Evolutionary conservation across 1,140 invertebrate species (phyloP).

Genomic region (Chelonus insularis): DNA sequence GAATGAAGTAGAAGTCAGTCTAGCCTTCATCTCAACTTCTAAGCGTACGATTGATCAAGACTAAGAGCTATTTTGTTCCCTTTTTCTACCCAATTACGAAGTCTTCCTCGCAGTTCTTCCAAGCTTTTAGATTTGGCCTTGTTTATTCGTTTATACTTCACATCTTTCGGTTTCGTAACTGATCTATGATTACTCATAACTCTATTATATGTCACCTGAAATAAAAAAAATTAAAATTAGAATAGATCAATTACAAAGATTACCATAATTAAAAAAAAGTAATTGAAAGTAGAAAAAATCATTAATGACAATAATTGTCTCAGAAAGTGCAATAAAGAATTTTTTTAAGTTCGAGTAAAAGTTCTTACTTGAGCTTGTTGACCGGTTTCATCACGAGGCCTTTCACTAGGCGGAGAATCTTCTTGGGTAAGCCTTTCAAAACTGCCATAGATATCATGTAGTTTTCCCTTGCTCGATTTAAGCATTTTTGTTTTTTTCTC

Average conservation of each 20-base stretch:
- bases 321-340: no score
- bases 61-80: slow-evolving; percentile 48
- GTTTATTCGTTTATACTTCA: slow-evolving; percentile 88
- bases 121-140: slow-evolving; percentile 87
- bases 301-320: no score
- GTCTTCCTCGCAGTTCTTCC: slow-evolving; percentile 77
- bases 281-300: neutral
- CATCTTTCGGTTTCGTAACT: slow-evolving; percentile 87
- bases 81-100: slow-evolving; percentile 84
- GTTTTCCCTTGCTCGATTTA: slow-evolving; percentile 47
- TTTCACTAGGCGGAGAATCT: slow-evolving; percentile 42
- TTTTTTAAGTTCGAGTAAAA: neutral
- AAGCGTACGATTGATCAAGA: slow-evolving; percentile 18
- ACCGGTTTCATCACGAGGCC: slow-evolving; percentile 48
- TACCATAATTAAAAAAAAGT: neutral
- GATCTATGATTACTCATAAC: slow-evolving; percentile 89
- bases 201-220: slow-evolving; percentile 78
- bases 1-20: no score
- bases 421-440: slow-evolving; percentile 58
- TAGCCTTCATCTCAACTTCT: neutral
- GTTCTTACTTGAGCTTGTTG: slow-evolving; percentile 52
- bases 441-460: slow-evolving; percentile 56
- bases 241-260: no score
- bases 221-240: slow-evolving; percentile 25
- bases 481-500: slow-evolving; percentile 41